Evolutionary conservation across 92 coral and sea anemone species (phyloP).

Genomic region (Hydrozoanthus gracilis): DNA sequence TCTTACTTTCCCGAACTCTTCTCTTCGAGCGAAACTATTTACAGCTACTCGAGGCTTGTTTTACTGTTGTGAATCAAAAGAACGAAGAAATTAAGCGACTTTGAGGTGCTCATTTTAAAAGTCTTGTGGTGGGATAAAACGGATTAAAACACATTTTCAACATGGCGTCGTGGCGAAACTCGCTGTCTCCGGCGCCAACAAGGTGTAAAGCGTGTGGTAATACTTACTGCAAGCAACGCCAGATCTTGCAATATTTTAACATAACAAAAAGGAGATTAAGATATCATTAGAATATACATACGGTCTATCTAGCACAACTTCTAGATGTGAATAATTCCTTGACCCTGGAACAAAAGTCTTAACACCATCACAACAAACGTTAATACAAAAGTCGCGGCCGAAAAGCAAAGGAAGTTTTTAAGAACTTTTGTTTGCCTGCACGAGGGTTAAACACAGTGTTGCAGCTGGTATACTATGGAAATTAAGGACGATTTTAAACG

Average conservation of each 20-base stretch:
- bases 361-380: conserved; percentile 30
- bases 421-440: conserved; percentile 25
- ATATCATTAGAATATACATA: conserved; percentile 26
- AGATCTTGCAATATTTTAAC: conserved; percentile 36
- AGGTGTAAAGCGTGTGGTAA: conserved; percentile 44
- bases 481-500: not conserved
- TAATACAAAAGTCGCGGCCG: conserved; percentile 29
- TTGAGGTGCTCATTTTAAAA: conserved; percentile 36
- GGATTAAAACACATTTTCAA: conserved; percentile 91
- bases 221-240: conserved; percentile 37
- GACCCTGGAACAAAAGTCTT: conserved; percentile 12
- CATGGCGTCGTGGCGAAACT: conserved; percentile 70
- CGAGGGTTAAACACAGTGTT: not conserved
- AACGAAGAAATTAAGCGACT: conserved; percentile 18
- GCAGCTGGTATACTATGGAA: conserved; percentile 6
- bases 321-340: conserved; percentile 5
- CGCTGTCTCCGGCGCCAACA: conserved; percentile 58
- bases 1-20: not conserved
- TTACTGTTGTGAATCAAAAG: not conserved
- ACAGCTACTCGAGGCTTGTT: not conserved
- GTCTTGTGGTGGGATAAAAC: conserved; percentile 55
- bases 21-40: not conserved
- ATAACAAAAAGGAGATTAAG: conserved; percentile 55
- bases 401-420: conserved; percentile 25
- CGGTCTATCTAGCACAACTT: not conserved